Evolutionary conservation across 2,888 invertebrate species (phyloP), one percentile per base, ranked within the genome.

Genomic region (Sarcophaga subvicina): DNA sequence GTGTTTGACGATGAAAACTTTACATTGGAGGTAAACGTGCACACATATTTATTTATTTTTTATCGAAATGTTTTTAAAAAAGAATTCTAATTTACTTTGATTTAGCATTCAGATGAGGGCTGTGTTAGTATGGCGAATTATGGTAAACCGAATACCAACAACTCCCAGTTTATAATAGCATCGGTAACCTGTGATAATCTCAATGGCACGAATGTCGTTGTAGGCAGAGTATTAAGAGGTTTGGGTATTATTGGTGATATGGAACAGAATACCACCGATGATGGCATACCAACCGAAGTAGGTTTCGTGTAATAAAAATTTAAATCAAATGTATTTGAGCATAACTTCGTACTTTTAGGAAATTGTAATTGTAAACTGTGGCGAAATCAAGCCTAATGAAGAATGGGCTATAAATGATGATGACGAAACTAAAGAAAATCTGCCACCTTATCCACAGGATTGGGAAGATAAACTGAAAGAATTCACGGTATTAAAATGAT

Each of bases 131-230:
- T 97, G 96, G 96, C 96, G 90, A 99, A 96, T 94, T 96, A 94
- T 92, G 98, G 96, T 76, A 92, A 93, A 89, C 95, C 95, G 17
- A 95, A 99, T 92, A 97, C 98, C 11, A 99, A 99, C 93, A 97
- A 97, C 88, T 99, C 99, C 0, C 99, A 99, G 94, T 99, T 99
- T 94, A 98, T 98, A 91, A 97, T 99, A 83, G 97, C 97, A 0
- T 95, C 96, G 0, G 96, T 95, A 2, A 95, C 95, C 2, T 97
- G 97, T 90, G 94, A 95, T 0, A 98, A 98, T 91, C 94, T 98
- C 69, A 96, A 98, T 92, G 96, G 95, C 6, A 96, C 95, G 20
- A 97, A 98, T 92, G 97, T 98, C 3, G 97, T 96, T 37, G 97
- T 97, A 91, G 98, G 98, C 0, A 95, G 94, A 88, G 97, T 98